phyloP scores from a whole-genome alignment of 53 echinoderm and acorn worm genomes.

The Pentamera pediparva region DNA sequence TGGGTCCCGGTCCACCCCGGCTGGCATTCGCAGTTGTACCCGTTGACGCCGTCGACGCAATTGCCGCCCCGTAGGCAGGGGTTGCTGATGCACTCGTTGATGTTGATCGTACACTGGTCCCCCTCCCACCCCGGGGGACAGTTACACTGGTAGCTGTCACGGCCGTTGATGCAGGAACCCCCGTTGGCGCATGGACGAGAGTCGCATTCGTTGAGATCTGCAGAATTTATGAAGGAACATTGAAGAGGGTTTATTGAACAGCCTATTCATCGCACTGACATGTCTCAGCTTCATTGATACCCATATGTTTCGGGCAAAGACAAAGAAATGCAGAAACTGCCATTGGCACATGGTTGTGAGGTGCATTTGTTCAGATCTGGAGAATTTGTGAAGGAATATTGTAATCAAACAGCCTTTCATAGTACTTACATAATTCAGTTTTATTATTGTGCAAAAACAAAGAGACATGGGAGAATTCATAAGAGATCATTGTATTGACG shows the following conservation, averaged over 20 bases:
- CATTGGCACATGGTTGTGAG: too few relatives aligned
- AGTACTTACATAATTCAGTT: too few relatives aligned
- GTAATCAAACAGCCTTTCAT: too few relatives aligned
- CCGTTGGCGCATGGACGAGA: constrained; percentile 19
- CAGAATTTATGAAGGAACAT: not conserved
- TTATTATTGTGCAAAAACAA: too few relatives aligned
- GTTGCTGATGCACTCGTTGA: constrained; percentile 50
- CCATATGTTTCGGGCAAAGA: not conserved
- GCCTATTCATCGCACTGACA: too few relatives aligned
- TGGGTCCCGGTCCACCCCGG: constrained; percentile 37
- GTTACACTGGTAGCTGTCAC: constrained; percentile 15
- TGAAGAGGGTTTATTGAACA: not conserved
- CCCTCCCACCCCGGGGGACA: constrained; percentile 40
- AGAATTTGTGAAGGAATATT: too few relatives aligned
- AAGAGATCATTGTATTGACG: too few relatives aligned
- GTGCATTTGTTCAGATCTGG: too few relatives aligned
- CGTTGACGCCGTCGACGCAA: constrained; percentile 43
- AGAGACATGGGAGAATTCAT: too few relatives aligned
- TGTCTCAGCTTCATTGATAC: not conserved
- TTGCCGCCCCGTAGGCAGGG: constrained; percentile 43
- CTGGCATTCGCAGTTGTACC: constrained; percentile 40
- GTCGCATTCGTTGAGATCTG: constrained; percentile 28
- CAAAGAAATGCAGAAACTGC: too few relatives aligned
- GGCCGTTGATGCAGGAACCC: constrained; percentile 7
- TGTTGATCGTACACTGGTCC: constrained; percentile 26